Percentiles rank a stretch among this genome's conserved stretches.
These are phyloP conservation scores for Manis crassicaudata DNA, from an alignment of 2,797 vertebrate species.

Conservation along the genomic window DNA sequence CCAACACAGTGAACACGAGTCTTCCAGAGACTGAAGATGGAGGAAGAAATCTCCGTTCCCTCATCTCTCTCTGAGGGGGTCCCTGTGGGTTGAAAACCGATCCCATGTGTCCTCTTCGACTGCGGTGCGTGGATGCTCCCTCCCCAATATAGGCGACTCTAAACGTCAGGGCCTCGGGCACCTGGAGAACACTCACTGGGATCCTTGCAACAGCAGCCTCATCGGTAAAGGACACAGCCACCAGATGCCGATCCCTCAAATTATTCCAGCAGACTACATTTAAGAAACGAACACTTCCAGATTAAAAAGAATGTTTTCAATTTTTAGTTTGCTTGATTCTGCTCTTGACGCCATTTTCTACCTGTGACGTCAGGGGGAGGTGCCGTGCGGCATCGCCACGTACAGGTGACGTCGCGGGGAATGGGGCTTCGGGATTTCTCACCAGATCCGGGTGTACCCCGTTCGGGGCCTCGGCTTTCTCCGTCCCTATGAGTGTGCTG, in stretches of 20 bases:
- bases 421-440: constrained; percentile 54
- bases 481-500: constrained; percentile 37
- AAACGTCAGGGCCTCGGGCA: background rate
- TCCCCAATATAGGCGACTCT: background rate
- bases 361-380: constrained; percentile 70
- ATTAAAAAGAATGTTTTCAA: background rate
- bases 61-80: background rate
- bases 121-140: background rate
- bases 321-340: background rate
- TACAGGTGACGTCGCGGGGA: constrained; percentile 34
- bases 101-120: background rate
- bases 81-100: background rate
- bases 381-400: constrained; percentile 58
- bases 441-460: constrained; percentile 68
- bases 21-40: background rate
- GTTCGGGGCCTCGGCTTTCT: constrained; percentile 17
- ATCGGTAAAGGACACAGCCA: background rate
- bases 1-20: background rate
- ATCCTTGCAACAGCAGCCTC: background rate
- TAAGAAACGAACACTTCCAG: background rate
- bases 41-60: background rate
- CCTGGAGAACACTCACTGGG: background rate
- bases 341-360: constrained; percentile 43
- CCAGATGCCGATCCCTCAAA: background rate
- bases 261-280: background rate